phyloP scores from a whole-genome alignment of 2,113 vertebrate species.

The Herpetotheres cachinnans region DNA sequence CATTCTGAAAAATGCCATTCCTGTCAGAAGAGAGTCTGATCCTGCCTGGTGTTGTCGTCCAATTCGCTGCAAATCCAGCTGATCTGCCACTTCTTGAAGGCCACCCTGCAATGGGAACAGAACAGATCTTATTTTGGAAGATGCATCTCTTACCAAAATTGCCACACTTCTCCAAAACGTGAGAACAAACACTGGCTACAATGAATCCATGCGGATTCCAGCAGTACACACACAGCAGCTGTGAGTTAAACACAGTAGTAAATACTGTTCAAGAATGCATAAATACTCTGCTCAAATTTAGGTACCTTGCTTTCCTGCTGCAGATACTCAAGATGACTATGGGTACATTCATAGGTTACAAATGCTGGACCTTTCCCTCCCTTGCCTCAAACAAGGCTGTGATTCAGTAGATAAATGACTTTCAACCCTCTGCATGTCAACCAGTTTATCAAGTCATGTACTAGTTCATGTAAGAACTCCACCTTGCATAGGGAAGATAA shows the following conservation, averaged over 20 bases:
- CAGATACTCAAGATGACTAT: background rate
- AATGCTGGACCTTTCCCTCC: background rate
- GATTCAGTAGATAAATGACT: slow-evolving; percentile 1
- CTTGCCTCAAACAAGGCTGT: background rate
- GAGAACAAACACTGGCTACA: background rate
- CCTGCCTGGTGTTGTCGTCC: slow-evolving; percentile 97
- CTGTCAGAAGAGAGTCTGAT: slow-evolving; percentile 93
- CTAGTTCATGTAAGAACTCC: background rate
- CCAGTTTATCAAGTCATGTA: background rate
- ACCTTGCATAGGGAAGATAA: background rate
- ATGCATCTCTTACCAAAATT: background rate
- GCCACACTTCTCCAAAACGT: background rate
- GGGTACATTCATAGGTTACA: background rate
- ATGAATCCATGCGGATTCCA: background rate
- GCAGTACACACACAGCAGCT: background rate
- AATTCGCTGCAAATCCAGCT: slow-evolving; percentile 94
- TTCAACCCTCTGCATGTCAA: background rate
- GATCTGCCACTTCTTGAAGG: slow-evolving; percentile 96
- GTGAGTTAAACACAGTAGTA: background rate
- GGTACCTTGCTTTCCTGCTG: background rate
- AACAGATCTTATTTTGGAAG: background rate
- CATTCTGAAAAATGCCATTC: slow-evolving; percentile 99
- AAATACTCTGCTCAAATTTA: background rate
- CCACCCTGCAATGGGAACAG: slow-evolving; percentile 80
- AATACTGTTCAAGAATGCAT: background rate